Percentiles rank a stretch among this genome's conserved stretches.
Evolutionary conservation across 2,797 vertebrate genomes (phyloP).

Genomic region (Sparidentex hasta): DNA sequence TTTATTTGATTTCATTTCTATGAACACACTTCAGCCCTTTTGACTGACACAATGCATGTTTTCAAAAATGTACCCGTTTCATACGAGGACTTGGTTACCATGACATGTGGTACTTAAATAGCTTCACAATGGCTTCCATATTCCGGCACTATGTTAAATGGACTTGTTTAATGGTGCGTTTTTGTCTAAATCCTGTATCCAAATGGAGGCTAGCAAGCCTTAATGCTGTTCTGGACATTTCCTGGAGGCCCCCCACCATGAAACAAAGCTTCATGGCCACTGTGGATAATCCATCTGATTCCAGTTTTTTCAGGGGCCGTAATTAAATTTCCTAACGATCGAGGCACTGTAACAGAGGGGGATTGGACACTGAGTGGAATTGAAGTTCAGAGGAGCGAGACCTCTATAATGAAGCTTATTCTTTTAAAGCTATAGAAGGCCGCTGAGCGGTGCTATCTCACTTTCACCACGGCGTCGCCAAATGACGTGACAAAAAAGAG

Average conservation of each 20-base stretch:
- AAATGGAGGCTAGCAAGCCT: conserved; percentile 44
- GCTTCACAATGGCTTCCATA: conserved; percentile 20
- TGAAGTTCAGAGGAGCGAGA: conserved; percentile 80
- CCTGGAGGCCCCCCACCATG: conserved; percentile 39
- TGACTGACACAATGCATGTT: conserved; percentile 7
- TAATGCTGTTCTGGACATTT: conserved; percentile 55
- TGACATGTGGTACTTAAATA: conserved; percentile 21
- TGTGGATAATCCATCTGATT: conserved; percentile 81
- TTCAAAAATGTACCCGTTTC: conserved; percentile 12
- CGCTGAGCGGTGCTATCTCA: conserved; percentile 52
- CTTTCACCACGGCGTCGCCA: conserved; percentile 56
- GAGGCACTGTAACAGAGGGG: conserved; percentile 61
- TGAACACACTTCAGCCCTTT: conserved; percentile 30
- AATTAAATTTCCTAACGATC: conserved; percentile 83
- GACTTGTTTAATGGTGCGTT: conserved; percentile 51
- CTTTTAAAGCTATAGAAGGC: conserved; percentile 65
- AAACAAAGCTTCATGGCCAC: conserved; percentile 54
- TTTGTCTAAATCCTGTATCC: conserved; percentile 40
- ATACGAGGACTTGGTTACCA: conserved; percentile 16
- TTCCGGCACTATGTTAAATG: conserved; percentile 36
- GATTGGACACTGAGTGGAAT: conserved; percentile 70
- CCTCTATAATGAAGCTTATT: conserved; percentile 80
- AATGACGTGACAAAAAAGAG: conserved; percentile 60
- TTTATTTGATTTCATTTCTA: conserved; percentile 1
- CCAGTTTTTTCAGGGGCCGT: conserved; percentile 71